Evolutionary conservation across 2,113 vertebrate species (phyloP), one percentile per base, ranked within the genome.

Genomic region (Numida meleagris): DNA sequence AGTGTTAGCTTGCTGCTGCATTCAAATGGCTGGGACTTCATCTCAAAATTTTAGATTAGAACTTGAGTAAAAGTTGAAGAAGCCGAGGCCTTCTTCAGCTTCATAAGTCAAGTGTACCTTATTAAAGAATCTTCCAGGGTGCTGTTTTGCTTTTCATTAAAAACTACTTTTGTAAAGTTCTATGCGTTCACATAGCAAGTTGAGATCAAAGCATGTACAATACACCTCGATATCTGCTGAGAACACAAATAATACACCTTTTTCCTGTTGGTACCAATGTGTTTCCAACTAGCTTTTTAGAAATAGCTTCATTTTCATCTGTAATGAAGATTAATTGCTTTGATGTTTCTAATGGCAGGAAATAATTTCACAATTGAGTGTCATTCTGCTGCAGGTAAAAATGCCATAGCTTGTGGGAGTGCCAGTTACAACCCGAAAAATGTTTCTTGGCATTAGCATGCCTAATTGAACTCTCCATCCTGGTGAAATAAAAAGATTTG

Each of bases 331-430:
- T 9, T 19, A 53, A 85, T 79, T 76, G 75, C 91, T 97, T 96
- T 96, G 94, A 94, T 95, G 80, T 94, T 89, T 87, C 75, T 82
- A 88, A 95, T 2, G 29, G 81, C 82, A 95, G 88, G 92, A 96
- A 97, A 93, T 86, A 86, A 89, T 93, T 96, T 94, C 74, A 93
- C 53, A 94, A 94, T 21, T 36, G 38, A 93, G 51, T 88, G 81
- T 84, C 57, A 90, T 72, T 95, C 82, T 90, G 83, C 68, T 92
- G 77, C 79, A 91, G 88, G 89, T 95, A 96, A 89, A 90, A 89
- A 94, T 90, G 90, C 71, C 91, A 87, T 61, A 85, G 62, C 58
- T 66, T 6, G 2, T 74, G 75, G 58, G 74, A 90, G 79, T 82
- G 85, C 59, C 91, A 89, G 79, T 63, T 89, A 94, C 77, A 91